Base-by-base conservation (phyloP, 1,140 invertebrate species). In the Drosophila saltans region DNA sequence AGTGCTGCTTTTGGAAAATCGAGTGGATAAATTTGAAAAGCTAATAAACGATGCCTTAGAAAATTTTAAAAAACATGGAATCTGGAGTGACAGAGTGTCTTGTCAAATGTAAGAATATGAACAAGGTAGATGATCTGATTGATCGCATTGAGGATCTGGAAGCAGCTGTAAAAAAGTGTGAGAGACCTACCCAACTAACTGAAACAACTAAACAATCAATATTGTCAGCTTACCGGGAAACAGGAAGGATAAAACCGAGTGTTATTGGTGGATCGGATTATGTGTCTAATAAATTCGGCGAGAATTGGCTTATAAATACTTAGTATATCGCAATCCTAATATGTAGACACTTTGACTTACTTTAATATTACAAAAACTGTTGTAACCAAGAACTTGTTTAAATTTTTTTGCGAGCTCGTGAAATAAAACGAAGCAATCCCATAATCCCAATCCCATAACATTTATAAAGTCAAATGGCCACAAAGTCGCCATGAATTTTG, bases 61-160 rank as follows among this genome's bases (percentile, higher is more conserved):
- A 9, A 48, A 39, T 7, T 30, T 57, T 0, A 33, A 26, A 26
- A 0, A 5, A n/a, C 7, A n/a, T 41, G n/a, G 16, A 67, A 2
- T 8, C 7, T 1, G 11, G 60, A 7, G 43, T 80, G 6, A 16
- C 21, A 1, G 21, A 26, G 2, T 81, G 79, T 26, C 2, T 9
- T 8, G 2, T 0, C 0, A 69, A 36, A 1, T 81, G 73, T 11
- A 43, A 41, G 3, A 24, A 45, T 2, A 33, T 77, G 40, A 36
- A 80, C 45, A 57, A 58, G 1, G 16, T 80, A 0, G 9, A 81
- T 9, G 69, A 81, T 67, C 9, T 81, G 0, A 69, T 80, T 11
- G 66, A 76, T 33, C 55, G 56, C 10, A 45, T 81, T 33, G 66
- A 80, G 26, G 59, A 80, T 6, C 0, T 80, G 7, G 75, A 79